Evolutionary conservation across 1,140 invertebrate species (phyloP).

Genomic region (Bombus confusus): DNA sequence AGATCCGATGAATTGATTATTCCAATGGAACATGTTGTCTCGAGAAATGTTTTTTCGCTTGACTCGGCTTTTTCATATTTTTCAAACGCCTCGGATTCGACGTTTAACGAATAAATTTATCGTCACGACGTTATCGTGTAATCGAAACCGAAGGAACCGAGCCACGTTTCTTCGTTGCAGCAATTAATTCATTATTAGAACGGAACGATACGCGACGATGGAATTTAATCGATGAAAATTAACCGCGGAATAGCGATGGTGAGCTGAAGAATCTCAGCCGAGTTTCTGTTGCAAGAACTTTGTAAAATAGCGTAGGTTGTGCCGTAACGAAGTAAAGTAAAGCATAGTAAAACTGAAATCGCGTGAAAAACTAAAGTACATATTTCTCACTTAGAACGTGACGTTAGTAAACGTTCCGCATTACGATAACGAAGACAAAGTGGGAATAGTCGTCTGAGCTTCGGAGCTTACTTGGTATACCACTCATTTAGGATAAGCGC

Average conservation of each 20-base stretch:
- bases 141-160: no score
- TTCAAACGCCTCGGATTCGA: no score
- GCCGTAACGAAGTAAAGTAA: not conserved
- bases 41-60: no score
- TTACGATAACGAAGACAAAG: constrained; percentile 4
- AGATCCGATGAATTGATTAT: no score
- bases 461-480: not conserved
- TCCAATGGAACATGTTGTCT: no score
- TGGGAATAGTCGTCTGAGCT: not conserved
- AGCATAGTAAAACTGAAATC: not conserved
- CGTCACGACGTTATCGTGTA: no score
- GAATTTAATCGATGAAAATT: not conserved
- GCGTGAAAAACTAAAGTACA: not conserved
- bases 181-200: no score
- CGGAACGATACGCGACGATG: no score
- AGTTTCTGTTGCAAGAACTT: not conserved
- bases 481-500: not conserved
- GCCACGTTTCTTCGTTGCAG: no score
- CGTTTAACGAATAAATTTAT: no score
- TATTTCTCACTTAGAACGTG: not conserved
- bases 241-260: not conserved
- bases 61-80: no score
- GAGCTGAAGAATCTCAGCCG: not conserved
- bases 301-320: not conserved
- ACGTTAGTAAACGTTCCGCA: not conserved